Evolutionary conservation across 2,888 invertebrate genomes (phyloP).

Genomic region (Dorcus parallelipipedus): DNA sequence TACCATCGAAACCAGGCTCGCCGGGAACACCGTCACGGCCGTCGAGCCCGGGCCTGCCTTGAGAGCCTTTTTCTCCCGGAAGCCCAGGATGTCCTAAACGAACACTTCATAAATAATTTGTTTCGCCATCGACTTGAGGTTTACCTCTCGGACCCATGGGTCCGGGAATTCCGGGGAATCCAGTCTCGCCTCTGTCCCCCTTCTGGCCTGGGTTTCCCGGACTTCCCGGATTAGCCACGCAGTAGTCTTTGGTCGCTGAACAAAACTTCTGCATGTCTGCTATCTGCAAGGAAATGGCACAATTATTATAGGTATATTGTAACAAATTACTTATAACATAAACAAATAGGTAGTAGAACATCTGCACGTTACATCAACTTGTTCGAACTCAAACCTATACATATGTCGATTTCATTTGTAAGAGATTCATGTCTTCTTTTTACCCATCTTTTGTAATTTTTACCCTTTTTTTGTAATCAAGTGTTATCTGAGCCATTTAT

Average conservation of each 20-base stretch:
- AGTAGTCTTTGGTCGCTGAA: conserved; percentile 73
- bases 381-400: too few species aligned
- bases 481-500: too few species aligned
- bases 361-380: too few species aligned
- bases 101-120: neutral
- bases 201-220: conserved; percentile 66
- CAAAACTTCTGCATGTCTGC: conserved; percentile 83
- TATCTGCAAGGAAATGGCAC: conserved; percentile 55
- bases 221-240: conserved; percentile 54
- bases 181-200: conserved; percentile 67
- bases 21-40: conserved; percentile 88
- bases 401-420: too few species aligned
- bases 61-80: conserved; percentile 57
- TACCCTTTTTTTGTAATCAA: too few species aligned
- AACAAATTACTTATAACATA: too few species aligned
- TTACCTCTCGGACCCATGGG: conserved; percentile 52
- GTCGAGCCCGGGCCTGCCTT: conserved; percentile 72
- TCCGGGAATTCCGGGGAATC: conserved; percentile 62
- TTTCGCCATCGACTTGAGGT: neutral
- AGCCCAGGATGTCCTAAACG: conserved; percentile 38
- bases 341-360: too few species aligned
- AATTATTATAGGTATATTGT: too few species aligned
- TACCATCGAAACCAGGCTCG: conserved; percentile 84
- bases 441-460: too few species aligned
- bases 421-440: too few species aligned